A percentile compares a stretch with the other conserved stretches of the same genome.
These are phyloP conservation scores for Sminthurinus signatus DNA, from an alignment of 1,140 invertebrate genomes.

Conservation along the genomic window DNA sequence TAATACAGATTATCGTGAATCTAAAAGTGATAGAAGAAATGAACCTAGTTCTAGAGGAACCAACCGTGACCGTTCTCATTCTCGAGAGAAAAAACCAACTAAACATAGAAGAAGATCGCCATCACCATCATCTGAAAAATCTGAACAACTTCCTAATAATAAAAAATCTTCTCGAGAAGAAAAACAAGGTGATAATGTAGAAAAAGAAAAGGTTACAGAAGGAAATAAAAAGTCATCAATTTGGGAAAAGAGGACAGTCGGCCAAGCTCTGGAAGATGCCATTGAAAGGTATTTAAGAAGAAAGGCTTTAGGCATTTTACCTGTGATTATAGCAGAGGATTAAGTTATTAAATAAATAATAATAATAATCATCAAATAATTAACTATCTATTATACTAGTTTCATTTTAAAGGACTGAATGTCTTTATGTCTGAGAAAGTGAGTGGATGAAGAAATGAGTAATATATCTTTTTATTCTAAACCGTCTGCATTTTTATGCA, in stretches of 20 bases:
- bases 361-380: no score
- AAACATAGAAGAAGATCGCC: no score
- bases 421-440: no score
- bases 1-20: no score
- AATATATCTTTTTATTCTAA: no score
- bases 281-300: constrained; percentile 69
- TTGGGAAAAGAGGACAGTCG: constrained; percentile 79
- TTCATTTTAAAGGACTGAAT: no score
- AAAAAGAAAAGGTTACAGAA: constrained; percentile 25
- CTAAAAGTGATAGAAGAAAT: constrained; percentile 21
- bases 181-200: constrained; percentile 24
- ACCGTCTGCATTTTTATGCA: no score
- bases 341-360: neutral
- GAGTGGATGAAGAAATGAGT: no score
- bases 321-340: constrained; percentile 1
- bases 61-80: constrained; percentile 38
- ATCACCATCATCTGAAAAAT: neutral
- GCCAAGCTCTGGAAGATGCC: constrained; percentile 70
- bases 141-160: no score
- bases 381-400: no score
- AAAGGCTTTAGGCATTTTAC: constrained; percentile 52
- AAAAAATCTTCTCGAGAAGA: no score
- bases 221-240: constrained; percentile 56
- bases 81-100: constrained; percentile 33
- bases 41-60: constrained; percentile 43